These are phyloP conservation scores for Caenorhabditis sp. DNA, from an alignment of 2,888 invertebrate genomes.

Conservation along the genomic window DNA sequence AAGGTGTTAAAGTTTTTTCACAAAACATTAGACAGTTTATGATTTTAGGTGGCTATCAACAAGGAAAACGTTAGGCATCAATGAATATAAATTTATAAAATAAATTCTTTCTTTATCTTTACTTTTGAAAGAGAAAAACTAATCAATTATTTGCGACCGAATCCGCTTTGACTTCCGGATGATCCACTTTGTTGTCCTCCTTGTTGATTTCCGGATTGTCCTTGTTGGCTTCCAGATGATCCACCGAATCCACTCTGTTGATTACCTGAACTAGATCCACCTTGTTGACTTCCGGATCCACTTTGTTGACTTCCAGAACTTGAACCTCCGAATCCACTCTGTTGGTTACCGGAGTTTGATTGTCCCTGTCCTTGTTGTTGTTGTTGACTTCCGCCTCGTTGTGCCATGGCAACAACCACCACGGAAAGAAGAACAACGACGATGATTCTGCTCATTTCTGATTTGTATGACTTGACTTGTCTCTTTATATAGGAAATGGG, in stretches of 20 bases:
- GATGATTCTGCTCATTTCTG: slow-evolving; percentile 10
- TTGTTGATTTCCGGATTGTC: slow-evolving; percentile 13
- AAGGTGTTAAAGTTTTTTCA: slow-evolving; percentile 11
- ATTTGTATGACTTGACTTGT: neutral
- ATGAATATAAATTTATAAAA: neutral
- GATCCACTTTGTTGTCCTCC: slow-evolving; percentile 15
- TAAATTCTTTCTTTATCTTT: too few relatives aligned
- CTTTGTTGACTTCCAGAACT: slow-evolving; percentile 10
- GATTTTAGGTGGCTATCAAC: neutral
- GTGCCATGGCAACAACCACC: neutral
- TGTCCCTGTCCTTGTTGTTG: too few relatives aligned
- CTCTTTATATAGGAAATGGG: slow-evolving; percentile 11
- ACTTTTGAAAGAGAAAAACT: slow-evolving; percentile 6
- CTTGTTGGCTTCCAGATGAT: slow-evolving; percentile 3
- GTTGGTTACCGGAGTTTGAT: slow-evolving; percentile 5
- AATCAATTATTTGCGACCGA: neutral
- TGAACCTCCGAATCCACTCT: slow-evolving; percentile 5
- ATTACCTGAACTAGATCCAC: slow-evolving; percentile 8
- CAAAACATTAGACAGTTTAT: neutral
- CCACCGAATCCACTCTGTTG: slow-evolving; percentile 8
- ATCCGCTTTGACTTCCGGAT: neutral
- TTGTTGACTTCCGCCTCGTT: slow-evolving; percentile 5
- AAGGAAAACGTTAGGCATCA: slow-evolving; percentile 5
- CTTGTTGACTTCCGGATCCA: slow-evolving; percentile 9
- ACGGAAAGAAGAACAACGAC: slow-evolving; percentile 2